A percentile compares a stretch with the other conserved stretches of the same genome.
Conservation (phyloP, 1,140 invertebrate genomes). For the Lordiphosa collinella region DNA sequence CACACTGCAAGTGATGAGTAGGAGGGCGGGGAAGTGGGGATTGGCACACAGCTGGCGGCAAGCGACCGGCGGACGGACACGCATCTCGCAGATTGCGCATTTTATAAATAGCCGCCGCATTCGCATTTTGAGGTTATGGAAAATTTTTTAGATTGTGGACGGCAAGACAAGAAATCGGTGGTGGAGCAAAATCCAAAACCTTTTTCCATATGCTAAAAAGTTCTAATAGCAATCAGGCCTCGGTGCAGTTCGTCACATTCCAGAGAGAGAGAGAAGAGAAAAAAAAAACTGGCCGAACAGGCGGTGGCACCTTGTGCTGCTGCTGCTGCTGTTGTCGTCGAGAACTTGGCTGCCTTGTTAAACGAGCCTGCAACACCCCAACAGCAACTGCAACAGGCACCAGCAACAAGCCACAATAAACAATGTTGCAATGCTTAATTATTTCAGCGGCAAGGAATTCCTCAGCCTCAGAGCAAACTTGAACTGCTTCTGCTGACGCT, state of each 20-base stretch:
- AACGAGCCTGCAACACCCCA: constrained; percentile 75
- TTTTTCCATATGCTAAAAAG: constrained; percentile 7
- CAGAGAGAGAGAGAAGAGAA: constrained; percentile 11
- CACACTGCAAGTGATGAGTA: constrained; percentile 40
- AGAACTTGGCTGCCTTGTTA: constrained; percentile 74
- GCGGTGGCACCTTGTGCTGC: constrained; percentile 48
- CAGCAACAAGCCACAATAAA: constrained; percentile 57
- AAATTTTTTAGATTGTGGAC: constrained; percentile 56
- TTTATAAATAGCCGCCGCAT: constrained; percentile 63
- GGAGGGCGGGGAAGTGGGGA: constrained; percentile 11
- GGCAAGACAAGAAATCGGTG: constrained; percentile 51
- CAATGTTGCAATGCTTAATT: constrained; percentile 78
- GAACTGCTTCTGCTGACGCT: constrained; percentile 62
- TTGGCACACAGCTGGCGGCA: constrained; percentile 69
- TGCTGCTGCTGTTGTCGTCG: constrained; percentile 22
- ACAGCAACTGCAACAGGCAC: constrained; percentile 42
- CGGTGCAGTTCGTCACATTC: constrained; percentile 4
- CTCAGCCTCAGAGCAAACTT: constrained; percentile 57
- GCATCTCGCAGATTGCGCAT: constrained; percentile 64
- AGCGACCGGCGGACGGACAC: constrained; percentile 24
- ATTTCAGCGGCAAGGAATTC: constrained; percentile 78
- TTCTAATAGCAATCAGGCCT: constrained; percentile 1
- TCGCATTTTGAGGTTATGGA: constrained; percentile 64
- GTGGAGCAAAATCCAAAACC: constrained; percentile 19
- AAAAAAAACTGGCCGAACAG: constrained; percentile 70